Evolutionary conservation across 2,113 vertebrate species (phyloP), one percentile per base, ranked within the genome.

Genomic region (Alectura lathami): DNA sequence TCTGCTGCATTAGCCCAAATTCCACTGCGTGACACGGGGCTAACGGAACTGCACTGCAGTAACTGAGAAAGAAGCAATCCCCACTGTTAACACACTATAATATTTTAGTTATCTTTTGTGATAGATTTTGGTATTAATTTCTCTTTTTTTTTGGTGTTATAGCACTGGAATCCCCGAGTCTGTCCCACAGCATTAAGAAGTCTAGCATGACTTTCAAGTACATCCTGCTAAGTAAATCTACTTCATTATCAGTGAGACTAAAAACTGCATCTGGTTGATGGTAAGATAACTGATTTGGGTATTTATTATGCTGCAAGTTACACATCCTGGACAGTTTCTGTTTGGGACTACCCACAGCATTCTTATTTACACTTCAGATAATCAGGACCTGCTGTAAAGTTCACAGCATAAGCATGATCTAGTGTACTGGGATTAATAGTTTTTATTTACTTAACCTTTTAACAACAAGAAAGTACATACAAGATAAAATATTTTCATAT

Each of bases 401-500:
- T 77, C 54, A 77, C 42, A 92, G 50, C 32, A 24, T 48, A 89
- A 79, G 32, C 48, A 70, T 10, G 32, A 57, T 86, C n/a, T 68
- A 73, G 72, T 48, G 22, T 60, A 56, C 2, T 56, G 36, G 76
- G 68, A 72, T 68, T 64, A 50, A n/a, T 89, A 75, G 64, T 93
- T 91, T 96, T 83, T 74, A 88, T 95, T 96, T 93, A 83, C 57
- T 42, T 83, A 92, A 78, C 60, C 56, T 91, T 89, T 93, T 60
- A 69, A 81, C n/a, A 72, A 88, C 59, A 92, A 89, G 45, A 86
- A 91, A 88, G 24, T 17, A 96, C 59, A 59, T 81, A 77, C 17
- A 53, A 53, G 54, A 93, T 83, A 78, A 94, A 93, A 38, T 23
- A 42, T 57, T 82, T 94, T 93, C 56, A 70, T 32, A 43, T 8